Percentiles rank a stretch among this genome's conserved stretches.
Conservation (phyloP, 2,888 invertebrate species). For the Linnaemya tessellans region DNA sequence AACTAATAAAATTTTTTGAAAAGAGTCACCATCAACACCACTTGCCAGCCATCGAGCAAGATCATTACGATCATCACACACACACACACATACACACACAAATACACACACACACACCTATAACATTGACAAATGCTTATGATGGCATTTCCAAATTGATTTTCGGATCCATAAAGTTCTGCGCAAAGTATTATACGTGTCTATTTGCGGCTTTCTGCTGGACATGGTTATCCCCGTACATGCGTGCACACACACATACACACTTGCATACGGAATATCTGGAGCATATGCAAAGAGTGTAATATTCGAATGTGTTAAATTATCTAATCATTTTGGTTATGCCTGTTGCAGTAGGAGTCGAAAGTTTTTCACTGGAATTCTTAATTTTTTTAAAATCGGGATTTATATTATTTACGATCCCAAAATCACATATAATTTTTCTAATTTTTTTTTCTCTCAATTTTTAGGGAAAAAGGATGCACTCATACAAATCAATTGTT, state of each 20-base stretch:
- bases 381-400: too few relatives aligned
- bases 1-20: conserved; percentile 13
- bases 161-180: conserved; percentile 44
- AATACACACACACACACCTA: background rate
- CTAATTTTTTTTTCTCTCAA: too few relatives aligned
- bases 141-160: conserved; percentile 48
- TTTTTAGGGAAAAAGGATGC: too few relatives aligned
- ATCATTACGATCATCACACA: conserved; percentile 9
- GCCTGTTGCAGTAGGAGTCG: too few relatives aligned
- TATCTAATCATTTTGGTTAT: background rate
- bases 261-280: background rate
- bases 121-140: conserved; percentile 58
- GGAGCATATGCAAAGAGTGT: conserved; percentile 3
- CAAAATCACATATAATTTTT: too few relatives aligned
- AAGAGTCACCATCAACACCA: conserved; percentile 31
- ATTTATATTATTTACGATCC: too few relatives aligned
- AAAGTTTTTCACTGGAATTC: too few relatives aligned
- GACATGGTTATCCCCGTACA: background rate
- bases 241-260: background rate
- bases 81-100: too few relatives aligned
- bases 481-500: too few relatives aligned
- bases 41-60: background rate
- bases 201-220: background rate
- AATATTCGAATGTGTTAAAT: background rate
- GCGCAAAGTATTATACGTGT: conserved; percentile 8